phyloP scores from a whole-genome alignment of 1,140 invertebrate species.

The Dendrolimus kikuchii region DNA sequence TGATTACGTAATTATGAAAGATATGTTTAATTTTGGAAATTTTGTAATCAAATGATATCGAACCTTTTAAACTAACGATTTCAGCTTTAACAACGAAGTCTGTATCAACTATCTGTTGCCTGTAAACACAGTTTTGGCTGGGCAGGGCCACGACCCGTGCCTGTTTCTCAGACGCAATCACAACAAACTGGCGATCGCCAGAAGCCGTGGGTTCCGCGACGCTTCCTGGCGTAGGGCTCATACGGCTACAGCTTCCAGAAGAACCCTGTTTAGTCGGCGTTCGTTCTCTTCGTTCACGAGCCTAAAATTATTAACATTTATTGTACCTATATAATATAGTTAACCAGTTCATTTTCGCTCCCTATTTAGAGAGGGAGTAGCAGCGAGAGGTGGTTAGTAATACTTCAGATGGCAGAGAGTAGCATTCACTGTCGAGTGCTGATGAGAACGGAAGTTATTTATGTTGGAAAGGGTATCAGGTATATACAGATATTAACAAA shows the following conservation, averaged over 20 bases:
- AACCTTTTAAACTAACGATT: conserved; percentile 92
- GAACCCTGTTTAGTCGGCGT: conserved; percentile 77
- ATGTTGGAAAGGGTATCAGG: too few species aligned
- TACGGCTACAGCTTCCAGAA: conserved; percentile 70
- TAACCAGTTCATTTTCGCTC: too few species aligned
- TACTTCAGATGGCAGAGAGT: too few species aligned
- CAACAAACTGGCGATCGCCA: conserved; percentile 92
- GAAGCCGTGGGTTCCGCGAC: conserved; percentile 71
- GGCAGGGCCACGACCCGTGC: conserved; percentile 94
- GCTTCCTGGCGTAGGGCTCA: conserved; percentile 81
- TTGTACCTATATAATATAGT: neutral
- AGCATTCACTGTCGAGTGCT: too few species aligned
- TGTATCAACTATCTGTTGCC: conserved; percentile 87
- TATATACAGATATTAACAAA: too few species aligned
- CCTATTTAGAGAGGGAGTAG: too few species aligned
- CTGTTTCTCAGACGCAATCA: conserved; percentile 95
- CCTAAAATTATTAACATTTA: conserved; percentile 12
- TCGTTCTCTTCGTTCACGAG: conserved; percentile 50
- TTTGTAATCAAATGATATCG: conserved; percentile 37
- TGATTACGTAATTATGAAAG: too few species aligned
- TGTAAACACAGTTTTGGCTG: conserved; percentile 92
- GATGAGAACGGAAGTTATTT: too few species aligned
- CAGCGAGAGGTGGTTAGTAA: too few species aligned
- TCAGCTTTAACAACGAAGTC: conserved; percentile 96
- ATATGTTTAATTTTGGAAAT: neutral